Base-by-base conservation (phyloP, 2,888 invertebrate genomes). In the Epiblema foenella region DNA sequence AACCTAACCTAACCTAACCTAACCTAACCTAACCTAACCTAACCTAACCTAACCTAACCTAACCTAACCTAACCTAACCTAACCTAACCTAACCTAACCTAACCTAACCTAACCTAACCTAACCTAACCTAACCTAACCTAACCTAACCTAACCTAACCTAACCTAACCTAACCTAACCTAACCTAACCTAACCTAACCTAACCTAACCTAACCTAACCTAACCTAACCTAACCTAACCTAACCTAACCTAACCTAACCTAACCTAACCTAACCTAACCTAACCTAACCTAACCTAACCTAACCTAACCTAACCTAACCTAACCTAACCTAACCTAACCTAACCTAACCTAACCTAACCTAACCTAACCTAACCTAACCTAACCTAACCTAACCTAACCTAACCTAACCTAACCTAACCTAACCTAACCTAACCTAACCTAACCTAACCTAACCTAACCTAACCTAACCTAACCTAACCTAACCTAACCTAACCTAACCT, bases 161-260 rank as follows among this genome's bases (percentile, higher is more conserved):
- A 66, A 66, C 58, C 66, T 66, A 66, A 58, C 57, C 66, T 62
- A 62, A 62, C 62, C 62, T 49, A 62, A 62, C 62, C 62, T 62
- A 62, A 62, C 62, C 62, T 58, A 66, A 66, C 66, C 66, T 66
- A 66, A 57, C 66, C 66, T 58, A 66, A 57, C 66, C 58, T 58
- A 66, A 57, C 66, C 66, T 58, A 66, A 57, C 66, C 58, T 58
- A 66, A 57, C 66, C 57, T 29, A 57, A 46, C 66, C 29, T 42
- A 17, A 39, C 56, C 49, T 49, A 64, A 46, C 65, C 52, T 52
- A 65, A 51, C 65, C 51, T 52, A 65, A 51, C 62, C 49, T 49
- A 62, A 46, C 49, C 62, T 62, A 62, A 62, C 62, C 62, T 62
- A 62, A 62, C 62, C 62, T 62, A 62, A 62, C 62, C 62, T 62